A percentile compares a stretch with the other conserved stretches of the same genome.
phyloP scores from a whole-genome alignment of 2,888 invertebrate species.

The Diloba caeruleocephala region DNA sequence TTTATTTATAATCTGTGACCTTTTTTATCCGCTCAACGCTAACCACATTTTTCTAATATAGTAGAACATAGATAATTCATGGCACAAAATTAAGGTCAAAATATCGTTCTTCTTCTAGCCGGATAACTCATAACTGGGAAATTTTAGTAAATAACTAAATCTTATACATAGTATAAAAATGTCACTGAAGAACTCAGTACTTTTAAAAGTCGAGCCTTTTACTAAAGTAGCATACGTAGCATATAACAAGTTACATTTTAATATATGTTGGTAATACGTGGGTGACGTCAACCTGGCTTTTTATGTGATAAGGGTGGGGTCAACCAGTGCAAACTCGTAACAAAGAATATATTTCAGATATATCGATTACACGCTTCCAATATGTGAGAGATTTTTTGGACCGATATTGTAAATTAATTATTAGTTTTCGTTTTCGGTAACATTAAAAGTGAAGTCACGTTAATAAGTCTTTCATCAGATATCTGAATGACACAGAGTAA shows the following conservation, averaged over 20 bases:
- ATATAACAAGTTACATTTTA: slow-evolving; percentile 31
- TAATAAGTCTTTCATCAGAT: slow-evolving; percentile 10
- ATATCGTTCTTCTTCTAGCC: slow-evolving; percentile 24
- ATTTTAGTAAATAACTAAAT: slow-evolving; percentile 15
- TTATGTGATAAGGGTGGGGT: slow-evolving; percentile 63
- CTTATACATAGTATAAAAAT: slow-evolving; percentile 6
- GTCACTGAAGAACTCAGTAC: slow-evolving; percentile 5
- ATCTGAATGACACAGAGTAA: no score
- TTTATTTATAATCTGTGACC: slow-evolving; percentile 21
- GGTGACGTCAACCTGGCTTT: slow-evolving; percentile 58
- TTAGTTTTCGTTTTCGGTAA: slow-evolving; percentile 3
- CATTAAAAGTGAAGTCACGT: slow-evolving; percentile 11
- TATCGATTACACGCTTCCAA: slow-evolving; percentile 53
- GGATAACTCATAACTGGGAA: slow-evolving; percentile 28
- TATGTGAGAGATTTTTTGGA: slow-evolving; percentile 33
- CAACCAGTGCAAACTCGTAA: slow-evolving; percentile 57
- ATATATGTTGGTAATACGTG: slow-evolving; percentile 12
- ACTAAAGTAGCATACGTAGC: slow-evolving; percentile 3
- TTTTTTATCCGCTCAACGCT: slow-evolving; percentile 16
- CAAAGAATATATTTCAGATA: slow-evolving; percentile 57
- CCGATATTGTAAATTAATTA: slow-evolving; percentile 24
- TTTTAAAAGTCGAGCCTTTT: no score
- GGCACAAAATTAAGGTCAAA: slow-evolving; percentile 16
- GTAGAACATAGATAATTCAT: slow-evolving; percentile 31
- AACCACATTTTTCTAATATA: slow-evolving; percentile 35